Conservation (phyloP, 2,888 invertebrate genomes). For the Iphiclides podalirius region DNA sequence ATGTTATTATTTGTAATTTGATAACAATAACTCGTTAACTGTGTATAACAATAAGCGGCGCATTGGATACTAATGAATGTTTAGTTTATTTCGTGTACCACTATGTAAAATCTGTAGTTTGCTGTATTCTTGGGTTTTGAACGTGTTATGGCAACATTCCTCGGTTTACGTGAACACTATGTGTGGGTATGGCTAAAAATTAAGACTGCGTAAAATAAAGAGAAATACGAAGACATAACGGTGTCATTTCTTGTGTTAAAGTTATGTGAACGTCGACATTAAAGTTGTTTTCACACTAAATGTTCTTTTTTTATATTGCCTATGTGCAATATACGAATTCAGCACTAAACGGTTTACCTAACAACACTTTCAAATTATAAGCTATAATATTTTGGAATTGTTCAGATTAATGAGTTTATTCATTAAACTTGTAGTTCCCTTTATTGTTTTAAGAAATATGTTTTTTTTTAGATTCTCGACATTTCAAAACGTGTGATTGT, state of each 20-base stretch:
- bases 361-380: too few relatives aligned
- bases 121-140: slow-evolving; percentile 21
- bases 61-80: slow-evolving; percentile 13
- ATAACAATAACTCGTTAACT: slow-evolving; percentile 14
- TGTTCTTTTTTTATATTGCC: slow-evolving; percentile 1
- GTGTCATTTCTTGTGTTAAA: slow-evolving; percentile 10
- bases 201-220: slow-evolving; percentile 56
- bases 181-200: slow-evolving; percentile 33
- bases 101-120: slow-evolving; percentile 7
- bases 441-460: too few relatives aligned
- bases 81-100: too few relatives aligned
- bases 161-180: slow-evolving; percentile 30
- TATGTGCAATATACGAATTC: too few relatives aligned
- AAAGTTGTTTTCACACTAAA: slow-evolving; percentile 29
- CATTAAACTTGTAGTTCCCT: too few relatives aligned
- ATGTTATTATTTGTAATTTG: slow-evolving; percentile 13
- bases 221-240: slow-evolving; percentile 31
- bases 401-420: too few relatives aligned
- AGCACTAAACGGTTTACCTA: too few relatives aligned
- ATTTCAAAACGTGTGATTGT: too few relatives aligned
- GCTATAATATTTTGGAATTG: too few relatives aligned
- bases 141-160: slow-evolving; percentile 39
- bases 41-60: slow-evolving; percentile 11
- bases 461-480: too few relatives aligned
- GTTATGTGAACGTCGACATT: slow-evolving; percentile 22